A percentile compares a stretch with the other conserved stretches of the same genome.
Conservation (phyloP, 2,113 vertebrate genomes). For the Peromyscus polionotus region DNA sequence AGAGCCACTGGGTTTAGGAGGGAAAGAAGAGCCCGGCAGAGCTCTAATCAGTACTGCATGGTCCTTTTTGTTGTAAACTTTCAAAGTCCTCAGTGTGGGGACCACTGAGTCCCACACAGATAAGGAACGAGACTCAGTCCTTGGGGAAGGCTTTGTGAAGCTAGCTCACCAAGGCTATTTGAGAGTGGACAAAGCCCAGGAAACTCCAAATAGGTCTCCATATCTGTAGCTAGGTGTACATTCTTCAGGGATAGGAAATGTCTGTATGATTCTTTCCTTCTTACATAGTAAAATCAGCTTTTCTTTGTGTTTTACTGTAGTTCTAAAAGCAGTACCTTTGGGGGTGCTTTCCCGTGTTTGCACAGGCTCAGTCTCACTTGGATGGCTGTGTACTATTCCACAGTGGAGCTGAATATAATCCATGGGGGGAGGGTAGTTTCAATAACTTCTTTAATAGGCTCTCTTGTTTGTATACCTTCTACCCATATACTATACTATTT, state of each 20-base stretch:
- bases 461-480: background rate
- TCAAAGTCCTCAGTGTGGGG: background rate
- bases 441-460: background rate
- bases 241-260: background rate
- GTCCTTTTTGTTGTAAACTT: background rate
- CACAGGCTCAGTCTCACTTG: background rate
- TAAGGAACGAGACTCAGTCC: background rate
- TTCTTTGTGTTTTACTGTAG: background rate
- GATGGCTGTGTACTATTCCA: background rate
- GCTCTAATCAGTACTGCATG: background rate
- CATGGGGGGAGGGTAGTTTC: background rate
- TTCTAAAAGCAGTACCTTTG: background rate
- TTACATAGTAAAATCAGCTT: background rate
- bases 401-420: background rate
- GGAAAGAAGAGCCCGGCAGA: too few relatives aligned
- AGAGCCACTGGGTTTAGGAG: background rate
- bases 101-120: background rate
- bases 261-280: background rate
- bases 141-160: background rate
- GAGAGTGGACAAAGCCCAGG: background rate
- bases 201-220: background rate
- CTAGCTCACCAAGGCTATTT: background rate
- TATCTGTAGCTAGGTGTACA: background rate
- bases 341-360: background rate
- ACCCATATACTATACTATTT: background rate